Evolutionary conservation across 2,888 invertebrate genomes (phyloP).

Genomic region (Cryptocephalus moraei): DNA sequence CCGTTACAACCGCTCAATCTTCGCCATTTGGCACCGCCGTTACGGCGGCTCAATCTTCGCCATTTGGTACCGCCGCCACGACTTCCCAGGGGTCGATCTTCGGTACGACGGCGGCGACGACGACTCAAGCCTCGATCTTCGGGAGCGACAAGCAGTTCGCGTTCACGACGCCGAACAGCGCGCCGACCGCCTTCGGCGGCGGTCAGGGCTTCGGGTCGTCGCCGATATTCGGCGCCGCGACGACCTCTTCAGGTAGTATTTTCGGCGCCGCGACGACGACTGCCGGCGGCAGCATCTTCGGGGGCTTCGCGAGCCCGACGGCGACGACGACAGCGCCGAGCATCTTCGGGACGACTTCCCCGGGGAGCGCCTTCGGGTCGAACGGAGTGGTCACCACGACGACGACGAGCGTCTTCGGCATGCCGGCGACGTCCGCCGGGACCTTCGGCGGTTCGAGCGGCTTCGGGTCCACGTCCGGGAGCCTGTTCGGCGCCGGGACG

Average conservation of each 20-base stretch:
- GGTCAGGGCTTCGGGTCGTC: conserved; percentile 7
- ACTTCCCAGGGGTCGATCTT: conserved; percentile 10
- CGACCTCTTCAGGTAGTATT: conserved; percentile 7
- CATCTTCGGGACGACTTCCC: conserved; percentile 11
- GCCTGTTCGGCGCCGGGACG: conserved; percentile 17
- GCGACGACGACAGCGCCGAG: conserved; percentile 14
- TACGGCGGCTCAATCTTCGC: conserved; percentile 4
- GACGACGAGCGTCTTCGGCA: conserved; percentile 23
- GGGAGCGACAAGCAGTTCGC: too few species aligned
- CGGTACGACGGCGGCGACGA: conserved; percentile 8
- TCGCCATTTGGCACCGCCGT: conserved; percentile 4
- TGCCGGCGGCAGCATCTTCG: conserved; percentile 9
- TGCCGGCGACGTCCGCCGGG: conserved; percentile 23
- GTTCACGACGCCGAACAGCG: too few species aligned
- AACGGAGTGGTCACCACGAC: conserved; percentile 9
- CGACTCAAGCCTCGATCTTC: neutral
- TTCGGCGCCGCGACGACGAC: conserved; percentile 17
- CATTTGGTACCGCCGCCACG: conserved; percentile 5
- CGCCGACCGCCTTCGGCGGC: neutral
- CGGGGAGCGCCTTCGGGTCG: conserved; percentile 13
- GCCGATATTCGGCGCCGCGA: conserved; percentile 11
- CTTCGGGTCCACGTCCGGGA: conserved; percentile 10
- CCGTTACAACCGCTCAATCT: neutral
- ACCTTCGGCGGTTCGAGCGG: conserved; percentile 20
- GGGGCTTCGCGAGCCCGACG: conserved; percentile 6